phyloP scores from a whole-genome alignment of 2,113 vertebrate genomes.

The Urocitellus parryii region DNA sequence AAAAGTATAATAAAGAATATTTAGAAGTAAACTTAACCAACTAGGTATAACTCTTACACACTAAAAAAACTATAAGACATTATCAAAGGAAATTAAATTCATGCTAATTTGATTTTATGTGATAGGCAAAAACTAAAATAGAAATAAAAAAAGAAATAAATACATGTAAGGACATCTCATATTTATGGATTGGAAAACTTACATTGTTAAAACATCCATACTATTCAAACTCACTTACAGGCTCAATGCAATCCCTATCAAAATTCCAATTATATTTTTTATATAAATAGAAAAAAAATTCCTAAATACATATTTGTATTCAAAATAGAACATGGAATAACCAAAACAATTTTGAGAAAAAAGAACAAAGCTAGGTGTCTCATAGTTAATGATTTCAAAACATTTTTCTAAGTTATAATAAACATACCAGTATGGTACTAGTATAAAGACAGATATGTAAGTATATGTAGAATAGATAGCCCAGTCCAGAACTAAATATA shows the following conservation, averaged over 20 bases:
- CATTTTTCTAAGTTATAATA: neutral
- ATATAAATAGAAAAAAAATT: neutral
- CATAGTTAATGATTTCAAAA: neutral
- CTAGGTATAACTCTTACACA: neutral
- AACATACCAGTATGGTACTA: neutral
- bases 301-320: neutral
- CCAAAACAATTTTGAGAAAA: neutral
- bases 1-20: neutral
- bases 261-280: neutral
- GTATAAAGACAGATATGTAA: neutral
- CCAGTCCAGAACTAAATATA: neutral
- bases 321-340: neutral
- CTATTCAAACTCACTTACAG: neutral
- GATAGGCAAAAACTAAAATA: neutral
- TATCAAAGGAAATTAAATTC: neutral
- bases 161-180: neutral
- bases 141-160: neutral
- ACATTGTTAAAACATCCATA: neutral
- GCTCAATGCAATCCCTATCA: neutral
- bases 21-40: neutral
- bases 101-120: neutral
- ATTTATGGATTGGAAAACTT: neutral
- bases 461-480: neutral
- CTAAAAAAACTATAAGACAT: neutral
- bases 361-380: neutral